Evolutionary conservation across 2,888 invertebrate species (phyloP).

Genomic region (Tillus elongatus): DNA sequence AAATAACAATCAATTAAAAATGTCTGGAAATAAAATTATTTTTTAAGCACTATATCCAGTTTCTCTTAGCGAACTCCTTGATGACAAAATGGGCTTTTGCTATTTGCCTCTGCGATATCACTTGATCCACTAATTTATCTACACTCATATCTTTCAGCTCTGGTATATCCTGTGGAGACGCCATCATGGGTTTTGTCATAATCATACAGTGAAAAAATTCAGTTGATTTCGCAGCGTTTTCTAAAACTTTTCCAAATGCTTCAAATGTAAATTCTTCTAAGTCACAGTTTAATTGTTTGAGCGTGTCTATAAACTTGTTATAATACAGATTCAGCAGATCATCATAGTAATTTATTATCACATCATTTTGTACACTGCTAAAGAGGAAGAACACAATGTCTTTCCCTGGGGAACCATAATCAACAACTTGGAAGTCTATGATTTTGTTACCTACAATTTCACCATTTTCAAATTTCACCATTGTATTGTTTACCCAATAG

Average conservation of each 20-base stretch:
- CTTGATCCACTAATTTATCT: slow-evolving; percentile 19
- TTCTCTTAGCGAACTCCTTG: slow-evolving; percentile 21
- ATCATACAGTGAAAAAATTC: slow-evolving; percentile 39
- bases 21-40: no score
- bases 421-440: slow-evolving; percentile 49
- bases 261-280: slow-evolving; percentile 35
- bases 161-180: slow-evolving; percentile 32
- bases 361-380: slow-evolving; percentile 40
- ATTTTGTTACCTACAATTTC: slow-evolving; percentile 36
- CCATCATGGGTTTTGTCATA: slow-evolving; percentile 40
- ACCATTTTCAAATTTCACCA: slow-evolving; percentile 40
- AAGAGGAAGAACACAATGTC: slow-evolving; percentile 48
- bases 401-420: slow-evolving; percentile 43
- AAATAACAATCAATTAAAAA: no score
- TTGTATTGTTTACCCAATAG: slow-evolving; percentile 51
- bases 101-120: slow-evolving; percentile 18
- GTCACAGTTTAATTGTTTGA: slow-evolving; percentile 31
- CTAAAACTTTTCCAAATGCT: slow-evolving; percentile 36
- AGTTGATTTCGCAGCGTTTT: slow-evolving; percentile 29
- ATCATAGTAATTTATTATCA: slow-evolving; percentile 39
- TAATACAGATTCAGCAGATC: slow-evolving; percentile 45
- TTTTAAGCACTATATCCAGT: slow-evolving; percentile 24
- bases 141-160: slow-evolving; percentile 33
- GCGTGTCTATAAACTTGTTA: slow-evolving; percentile 36
- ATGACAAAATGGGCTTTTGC: slow-evolving; percentile 22